phyloP scores from a whole-genome alignment of 1,140 invertebrate species.

The Macrosteles quadrilineatus region DNA sequence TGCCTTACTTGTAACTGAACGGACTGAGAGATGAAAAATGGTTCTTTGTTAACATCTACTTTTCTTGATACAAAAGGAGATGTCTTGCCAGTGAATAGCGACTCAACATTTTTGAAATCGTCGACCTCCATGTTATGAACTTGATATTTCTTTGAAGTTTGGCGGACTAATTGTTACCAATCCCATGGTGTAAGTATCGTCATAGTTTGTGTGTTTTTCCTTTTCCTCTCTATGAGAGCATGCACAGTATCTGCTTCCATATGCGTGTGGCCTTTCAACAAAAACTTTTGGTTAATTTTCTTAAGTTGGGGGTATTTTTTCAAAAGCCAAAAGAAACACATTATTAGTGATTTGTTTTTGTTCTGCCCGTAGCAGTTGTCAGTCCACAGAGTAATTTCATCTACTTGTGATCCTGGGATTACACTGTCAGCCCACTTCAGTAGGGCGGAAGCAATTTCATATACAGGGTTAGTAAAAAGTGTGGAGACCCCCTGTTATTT shows the following conservation, averaged over 20 bases:
- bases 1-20: neutral
- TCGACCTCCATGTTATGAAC: neutral
- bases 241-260: slow-evolving; percentile 24
- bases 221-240: slow-evolving; percentile 34
- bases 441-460: slow-evolving; percentile 31
- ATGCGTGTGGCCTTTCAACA: neutral
- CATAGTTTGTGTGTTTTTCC: slow-evolving; percentile 39
- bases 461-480: no score
- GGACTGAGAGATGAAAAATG: slow-evolving; percentile 1
- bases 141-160: neutral
- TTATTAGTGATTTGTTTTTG: no score
- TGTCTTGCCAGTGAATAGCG: neutral
- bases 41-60: neutral
- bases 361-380: neutral
- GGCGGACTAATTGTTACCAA: neutral
- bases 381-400: neutral
- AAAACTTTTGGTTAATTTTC: neutral
- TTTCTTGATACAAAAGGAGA: neutral
- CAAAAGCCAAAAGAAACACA: no score
- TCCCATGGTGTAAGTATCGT: slow-evolving; percentile 26
- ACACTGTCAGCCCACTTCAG: slow-evolving; percentile 32
- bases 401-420: slow-evolving; percentile 14
- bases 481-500: no score
- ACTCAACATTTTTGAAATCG: neutral
- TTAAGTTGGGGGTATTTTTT: no score